A percentile compares a stretch with the other conserved stretches of the same genome.
Evolutionary conservation across 2,113 vertebrate species (phyloP).

Genomic region (Silurus asotus): DNA sequence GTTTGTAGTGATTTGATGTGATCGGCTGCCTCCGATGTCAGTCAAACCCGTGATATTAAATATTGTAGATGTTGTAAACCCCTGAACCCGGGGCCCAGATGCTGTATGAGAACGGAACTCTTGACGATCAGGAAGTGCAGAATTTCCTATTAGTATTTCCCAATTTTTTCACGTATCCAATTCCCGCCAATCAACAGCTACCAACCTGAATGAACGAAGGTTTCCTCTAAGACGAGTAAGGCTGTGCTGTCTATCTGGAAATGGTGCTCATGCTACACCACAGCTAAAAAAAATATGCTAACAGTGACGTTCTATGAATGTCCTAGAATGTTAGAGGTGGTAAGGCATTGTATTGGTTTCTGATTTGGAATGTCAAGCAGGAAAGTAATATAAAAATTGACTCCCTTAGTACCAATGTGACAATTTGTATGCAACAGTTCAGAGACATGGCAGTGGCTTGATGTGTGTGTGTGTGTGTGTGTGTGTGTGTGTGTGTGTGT

Average conservation of each 20-base stretch:
- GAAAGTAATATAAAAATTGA: neutral
- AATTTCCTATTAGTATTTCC: neutral
- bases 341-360: constrained; percentile 13
- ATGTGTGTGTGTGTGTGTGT: constrained; percentile 11
- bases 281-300: neutral
- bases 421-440: constrained; percentile 11
- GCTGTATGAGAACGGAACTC: neutral
- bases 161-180: neutral
- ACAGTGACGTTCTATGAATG: neutral
- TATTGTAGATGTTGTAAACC: neutral
- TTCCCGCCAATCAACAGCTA: neutral
- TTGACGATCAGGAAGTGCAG: neutral
- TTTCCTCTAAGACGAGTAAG: neutral
- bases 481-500: neutral
- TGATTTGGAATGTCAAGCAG: constrained; percentile 33
- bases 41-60: neutral
- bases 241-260: neutral
- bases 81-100: neutral
- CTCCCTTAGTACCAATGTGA: neutral
- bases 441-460: constrained; percentile 41
- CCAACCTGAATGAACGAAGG: neutral
- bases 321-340: neutral
- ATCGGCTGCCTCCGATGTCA: neutral
- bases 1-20: neutral
- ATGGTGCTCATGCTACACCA: neutral